Conservation (phyloP, 2,888 invertebrate genomes). For the Ypsolopha scabrella region DNA sequence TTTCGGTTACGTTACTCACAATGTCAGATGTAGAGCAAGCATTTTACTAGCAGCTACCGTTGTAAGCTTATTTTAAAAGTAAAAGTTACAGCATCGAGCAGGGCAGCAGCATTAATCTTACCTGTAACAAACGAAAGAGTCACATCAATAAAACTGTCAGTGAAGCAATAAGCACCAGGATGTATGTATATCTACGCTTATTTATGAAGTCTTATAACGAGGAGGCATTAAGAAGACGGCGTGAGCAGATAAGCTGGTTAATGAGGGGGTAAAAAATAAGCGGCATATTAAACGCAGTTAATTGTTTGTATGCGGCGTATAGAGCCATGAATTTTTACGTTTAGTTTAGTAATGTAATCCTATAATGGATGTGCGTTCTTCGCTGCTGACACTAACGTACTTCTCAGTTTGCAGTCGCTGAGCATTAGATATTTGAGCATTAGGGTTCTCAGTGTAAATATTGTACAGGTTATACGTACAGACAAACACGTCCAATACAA, state of each 20-base stretch:
- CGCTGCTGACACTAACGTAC: not conserved
- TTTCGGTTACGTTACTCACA: too few species aligned
- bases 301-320: slow-evolving; percentile 13
- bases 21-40: too few species aligned
- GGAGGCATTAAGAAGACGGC: slow-evolving; percentile 18
- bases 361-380: not conserved
- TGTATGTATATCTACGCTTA: slow-evolving; percentile 12
- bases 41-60: slow-evolving; percentile 10
- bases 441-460: not conserved
- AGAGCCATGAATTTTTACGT: slow-evolving; percentile 5
- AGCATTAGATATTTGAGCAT: too few species aligned
- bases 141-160: slow-evolving; percentile 26
- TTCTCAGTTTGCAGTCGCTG: too few species aligned
- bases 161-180: slow-evolving; percentile 16
- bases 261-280: slow-evolving; percentile 19
- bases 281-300: slow-evolving; percentile 15
- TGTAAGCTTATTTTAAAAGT: slow-evolving; percentile 21
- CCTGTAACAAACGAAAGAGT: slow-evolving; percentile 30
- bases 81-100: slow-evolving; percentile 21
- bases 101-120: slow-evolving; percentile 28
- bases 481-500: not conserved
- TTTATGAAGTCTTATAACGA: slow-evolving; percentile 18
- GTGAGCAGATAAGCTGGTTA: slow-evolving; percentile 20
- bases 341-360: slow-evolving; percentile 2
- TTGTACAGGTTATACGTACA: not conserved